Conservation (phyloP, 2,797 vertebrate species). For the Falco naumanni region DNA sequence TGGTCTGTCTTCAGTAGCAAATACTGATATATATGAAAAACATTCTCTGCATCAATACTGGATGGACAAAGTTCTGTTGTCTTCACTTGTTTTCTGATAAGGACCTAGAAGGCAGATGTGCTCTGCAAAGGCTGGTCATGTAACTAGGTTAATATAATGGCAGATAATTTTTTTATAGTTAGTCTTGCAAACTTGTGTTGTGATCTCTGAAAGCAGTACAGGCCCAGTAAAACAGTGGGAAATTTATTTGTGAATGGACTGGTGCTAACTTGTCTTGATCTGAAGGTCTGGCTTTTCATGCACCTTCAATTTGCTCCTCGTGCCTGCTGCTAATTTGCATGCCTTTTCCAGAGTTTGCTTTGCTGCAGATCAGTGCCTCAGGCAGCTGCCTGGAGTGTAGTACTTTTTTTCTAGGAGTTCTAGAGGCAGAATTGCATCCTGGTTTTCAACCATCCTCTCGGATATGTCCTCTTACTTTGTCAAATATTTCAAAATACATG, state of each 20-base stretch:
- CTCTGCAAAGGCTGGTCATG: accelerated
- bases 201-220: not conserved
- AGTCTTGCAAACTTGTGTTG: not conserved
- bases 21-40: not conserved
- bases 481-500: not conserved
- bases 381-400: not conserved
- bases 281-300: not conserved
- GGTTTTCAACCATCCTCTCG: not conserved
- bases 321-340: not conserved
- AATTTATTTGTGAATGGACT: not conserved
- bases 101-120: not conserved
- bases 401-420: not conserved
- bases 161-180: not conserved
- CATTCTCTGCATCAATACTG: not conserved
- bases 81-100: not conserved
- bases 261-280: not conserved
- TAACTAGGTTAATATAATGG: not conserved
- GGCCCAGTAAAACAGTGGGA: not conserved
- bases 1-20: not conserved
- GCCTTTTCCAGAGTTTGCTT: not conserved
- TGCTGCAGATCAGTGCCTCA: not conserved
- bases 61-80: not conserved
- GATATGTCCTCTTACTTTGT: not conserved
- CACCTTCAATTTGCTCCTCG: not conserved
- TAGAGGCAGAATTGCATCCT: not conserved